Evolutionary conservation across 2,113 vertebrate species (phyloP), one percentile per base, ranked within the genome.

Genomic region (Xiphias gladius): DNA sequence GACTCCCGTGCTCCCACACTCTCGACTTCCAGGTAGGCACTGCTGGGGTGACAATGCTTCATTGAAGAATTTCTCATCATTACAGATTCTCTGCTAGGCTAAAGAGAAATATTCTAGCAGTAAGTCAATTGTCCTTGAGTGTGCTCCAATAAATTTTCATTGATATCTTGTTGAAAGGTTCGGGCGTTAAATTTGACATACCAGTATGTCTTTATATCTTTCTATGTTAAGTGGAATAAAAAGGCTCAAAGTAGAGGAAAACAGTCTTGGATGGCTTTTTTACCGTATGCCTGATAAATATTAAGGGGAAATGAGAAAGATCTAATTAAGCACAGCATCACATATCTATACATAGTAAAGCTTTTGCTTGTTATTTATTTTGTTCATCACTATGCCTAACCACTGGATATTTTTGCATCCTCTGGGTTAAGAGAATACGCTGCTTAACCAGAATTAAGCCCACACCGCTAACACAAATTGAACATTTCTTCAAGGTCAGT

Each of bases 11-110:
- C 91, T 93, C 92, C 89, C 90, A 91, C 93, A 79, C 89, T 87
- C 87, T 91, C 82, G 66, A 68, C 92, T 92, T 87, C 81, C 90
- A 95, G 95, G 94, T 93, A 91, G 90, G 86, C 79, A 77, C 86
- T 83, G 89, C 67, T 26, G 30, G 86, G 86, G 88, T 91, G 90
- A 94, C 89, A 85, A 63, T 78, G 81, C 76, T 80, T 89, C 79
- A 84, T 76, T 76, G 76, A 85, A 89, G 87, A 86, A 92, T 91
- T 76, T 89, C 88, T 90, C 84, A 86, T 89, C 80, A 84, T 91
- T 93, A 89, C 81, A 81, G 84, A 88, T 89, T 81, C 86, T 92
- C 86, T 76, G 84, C 77, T 50, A 61, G 58, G 85, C 78, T 85
- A 81, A 84, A 88, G 78, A 86, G 67, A 84, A 41, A 88, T 28